Base-by-base conservation (phyloP, 2,888 invertebrate species). In the Priocnemis perturbator region DNA sequence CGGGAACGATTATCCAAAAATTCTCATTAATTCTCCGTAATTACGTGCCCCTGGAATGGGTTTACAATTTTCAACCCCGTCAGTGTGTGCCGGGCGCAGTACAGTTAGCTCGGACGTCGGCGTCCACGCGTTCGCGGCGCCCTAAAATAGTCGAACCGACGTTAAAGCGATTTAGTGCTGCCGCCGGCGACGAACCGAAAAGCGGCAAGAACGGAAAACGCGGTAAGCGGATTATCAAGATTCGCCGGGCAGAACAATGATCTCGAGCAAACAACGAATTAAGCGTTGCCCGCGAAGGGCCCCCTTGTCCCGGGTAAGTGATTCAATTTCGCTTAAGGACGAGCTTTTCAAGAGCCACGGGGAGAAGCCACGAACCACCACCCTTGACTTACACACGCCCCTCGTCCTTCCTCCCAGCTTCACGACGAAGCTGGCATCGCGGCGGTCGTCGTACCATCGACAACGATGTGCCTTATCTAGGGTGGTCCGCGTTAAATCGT, bases 401-500 rank as follows among this genome's bases (percentile, higher is more conserved):
- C 15, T 11, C 26, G 26, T 26, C 26, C 3, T 26, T 7, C 7
- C 37, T 7, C 5, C 11, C 11, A 11, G 37, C 7, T 11, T 37
- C 37, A 57, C 26, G 37, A 19, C 9, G 57, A 23, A n/a, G 11
- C n/a, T 37, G 26, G 37, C 37, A 57, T 30, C 37, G 57, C 57
- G 15, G 48, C 44, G 21, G 50, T 21, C 60, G 56, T 61, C 56
- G 45, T 44, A 68, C 64, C 71, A 67, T 53, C 58, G 17, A 30
- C 52, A 58, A 64, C 52, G 60, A 73, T 82, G 85, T 85, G 87
- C 85, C 86, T 85, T 87, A 87, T 87, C 87, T 83, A 72, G 64
- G 72, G 70, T 75, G 78, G 85, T 77, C 69, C 78, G 81, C 79
- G 85, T 83, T 87, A 87, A 87, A 87, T 85, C 86, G 85, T 78